Conservation (phyloP, 2,888 invertebrate species). For the Oconnorella tubifera region DNA sequence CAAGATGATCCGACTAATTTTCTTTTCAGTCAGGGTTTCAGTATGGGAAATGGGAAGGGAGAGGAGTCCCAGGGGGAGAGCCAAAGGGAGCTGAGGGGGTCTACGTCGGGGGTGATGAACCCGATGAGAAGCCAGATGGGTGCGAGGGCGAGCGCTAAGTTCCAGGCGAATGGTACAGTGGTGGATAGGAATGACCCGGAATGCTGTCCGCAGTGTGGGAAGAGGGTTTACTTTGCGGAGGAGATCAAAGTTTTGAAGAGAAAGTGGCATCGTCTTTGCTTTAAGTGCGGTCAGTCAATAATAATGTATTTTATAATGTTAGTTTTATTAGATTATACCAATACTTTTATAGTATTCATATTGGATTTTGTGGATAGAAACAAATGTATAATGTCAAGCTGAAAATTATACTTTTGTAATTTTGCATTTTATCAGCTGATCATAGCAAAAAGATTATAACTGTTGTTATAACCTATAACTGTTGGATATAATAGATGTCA, state of each 20-base stretch:
- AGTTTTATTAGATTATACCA: neutral
- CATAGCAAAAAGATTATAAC: no score
- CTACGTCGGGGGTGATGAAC: neutral
- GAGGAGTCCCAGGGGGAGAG: neutral
- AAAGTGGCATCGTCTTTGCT: constrained; percentile 60
- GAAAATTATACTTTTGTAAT: no score
- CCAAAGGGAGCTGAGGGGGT: neutral
- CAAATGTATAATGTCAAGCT: no score
- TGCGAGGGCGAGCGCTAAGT: constrained; percentile 4
- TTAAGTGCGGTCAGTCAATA: constrained; percentile 59
- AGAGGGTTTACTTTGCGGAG: constrained; percentile 60
- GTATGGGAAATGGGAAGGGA: neutral
- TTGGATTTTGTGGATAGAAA: no score
- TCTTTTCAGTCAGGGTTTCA: neutral
- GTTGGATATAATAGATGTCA: no score
- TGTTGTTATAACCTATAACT: no score
- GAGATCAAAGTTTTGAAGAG: constrained; percentile 58
- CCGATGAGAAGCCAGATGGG: neutral
- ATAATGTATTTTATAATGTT: no score
- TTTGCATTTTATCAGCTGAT: no score
- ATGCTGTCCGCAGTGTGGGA: constrained; percentile 79
- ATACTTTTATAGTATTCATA: no score
- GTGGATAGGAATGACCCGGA: constrained; percentile 42
- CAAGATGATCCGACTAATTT: neutral
- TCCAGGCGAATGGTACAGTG: neutral